These are phyloP conservation scores for Melanophora roralis DNA, from an alignment of 2,888 invertebrate species.

Conservation along the genomic window DNA sequence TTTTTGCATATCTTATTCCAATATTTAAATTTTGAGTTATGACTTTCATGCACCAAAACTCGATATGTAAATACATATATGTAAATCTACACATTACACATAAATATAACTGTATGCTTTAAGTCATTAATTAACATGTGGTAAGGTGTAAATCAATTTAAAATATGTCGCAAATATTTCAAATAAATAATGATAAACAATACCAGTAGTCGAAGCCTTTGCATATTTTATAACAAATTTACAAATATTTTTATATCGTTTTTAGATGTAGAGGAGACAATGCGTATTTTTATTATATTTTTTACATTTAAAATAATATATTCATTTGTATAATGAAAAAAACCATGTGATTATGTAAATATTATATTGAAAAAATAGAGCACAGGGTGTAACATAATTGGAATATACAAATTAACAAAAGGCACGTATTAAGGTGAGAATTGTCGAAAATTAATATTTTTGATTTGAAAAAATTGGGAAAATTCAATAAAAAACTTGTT, in stretches of 20 bases:
- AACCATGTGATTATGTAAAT: no score
- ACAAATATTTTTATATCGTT: background rate
- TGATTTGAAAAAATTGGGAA: no score
- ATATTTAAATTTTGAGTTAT: no score
- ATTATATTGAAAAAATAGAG: no score
- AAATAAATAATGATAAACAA: slow-evolving; percentile 12
- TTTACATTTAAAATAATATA: background rate
- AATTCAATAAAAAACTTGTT: no score
- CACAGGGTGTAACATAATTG: no score
- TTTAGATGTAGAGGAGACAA: background rate
- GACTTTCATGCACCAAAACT: no score
- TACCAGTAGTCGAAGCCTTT: background rate
- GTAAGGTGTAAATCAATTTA: slow-evolving; percentile 38
- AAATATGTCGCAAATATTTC: slow-evolving; percentile 37
- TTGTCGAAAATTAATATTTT: no score
- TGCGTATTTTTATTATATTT: background rate
- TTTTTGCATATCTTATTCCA: no score
- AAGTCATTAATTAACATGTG: slow-evolving; percentile 13
- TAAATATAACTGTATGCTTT: slow-evolving; percentile 9
- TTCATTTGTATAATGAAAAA: background rate
- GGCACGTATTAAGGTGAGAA: no score
- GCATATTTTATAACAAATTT: background rate
- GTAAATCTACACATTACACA: background rate
- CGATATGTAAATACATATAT: no score
- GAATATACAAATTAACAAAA: no score